phyloP scores from a whole-genome alignment of 2,797 vertebrate genomes.

The Hypotaenidia okinawae region DNA sequence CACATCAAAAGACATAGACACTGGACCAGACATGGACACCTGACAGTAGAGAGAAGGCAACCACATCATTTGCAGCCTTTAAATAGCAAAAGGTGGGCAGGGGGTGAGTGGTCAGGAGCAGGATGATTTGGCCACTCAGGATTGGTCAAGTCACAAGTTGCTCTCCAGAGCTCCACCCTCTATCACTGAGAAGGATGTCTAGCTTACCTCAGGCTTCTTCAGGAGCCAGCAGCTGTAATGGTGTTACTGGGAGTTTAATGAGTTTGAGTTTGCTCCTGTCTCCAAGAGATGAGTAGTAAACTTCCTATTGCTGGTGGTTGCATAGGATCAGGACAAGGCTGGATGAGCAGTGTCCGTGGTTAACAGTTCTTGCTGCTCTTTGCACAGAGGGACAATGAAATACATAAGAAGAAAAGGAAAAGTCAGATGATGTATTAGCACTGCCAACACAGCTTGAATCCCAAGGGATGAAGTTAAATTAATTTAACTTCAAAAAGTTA shows the following conservation, averaged over 20 bases:
- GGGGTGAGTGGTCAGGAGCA: background rate
- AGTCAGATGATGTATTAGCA: background rate
- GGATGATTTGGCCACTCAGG: background rate
- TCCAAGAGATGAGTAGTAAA: background rate
- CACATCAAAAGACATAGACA: accelerated
- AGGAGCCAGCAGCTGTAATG: background rate
- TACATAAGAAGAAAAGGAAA: background rate
- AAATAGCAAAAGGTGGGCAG: background rate
- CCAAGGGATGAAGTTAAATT: background rate
- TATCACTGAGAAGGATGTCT: too few relatives aligned
- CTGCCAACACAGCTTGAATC: background rate
- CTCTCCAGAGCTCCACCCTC: background rate
- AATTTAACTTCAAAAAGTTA: background rate
- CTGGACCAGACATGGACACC: background rate
- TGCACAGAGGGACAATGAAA: background rate
- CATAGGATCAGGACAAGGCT: background rate
- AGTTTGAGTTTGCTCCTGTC: background rate
- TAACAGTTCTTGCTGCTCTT: background rate
- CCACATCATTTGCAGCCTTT: accelerated
- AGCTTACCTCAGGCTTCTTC: accelerated
- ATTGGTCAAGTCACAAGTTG: background rate
- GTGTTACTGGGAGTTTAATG: background rate
- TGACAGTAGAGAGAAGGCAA: accelerated
- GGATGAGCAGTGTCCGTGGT: background rate
- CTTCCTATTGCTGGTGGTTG: background rate